Evolutionary conservation across 2,888 invertebrate species (phyloP), one percentile per base, ranked within the genome.

Genomic region (Stenoptilia bipunctidactyla): DNA sequence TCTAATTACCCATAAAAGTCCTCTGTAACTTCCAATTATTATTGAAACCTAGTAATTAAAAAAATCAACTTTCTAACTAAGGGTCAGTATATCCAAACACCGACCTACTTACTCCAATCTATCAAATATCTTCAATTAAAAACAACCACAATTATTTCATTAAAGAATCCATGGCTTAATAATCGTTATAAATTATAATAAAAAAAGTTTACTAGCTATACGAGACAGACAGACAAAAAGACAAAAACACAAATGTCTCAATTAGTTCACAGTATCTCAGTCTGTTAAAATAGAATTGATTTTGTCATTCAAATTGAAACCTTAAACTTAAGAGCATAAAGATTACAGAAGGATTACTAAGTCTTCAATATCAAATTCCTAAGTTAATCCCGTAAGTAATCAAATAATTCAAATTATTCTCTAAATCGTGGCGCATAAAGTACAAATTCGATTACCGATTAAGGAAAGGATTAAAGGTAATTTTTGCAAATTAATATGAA

Each of bases 201-300:
- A 51, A 50, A 51, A 48, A n/a, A n/a, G n/a, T n/a, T n/a, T 50
- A 45, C 48, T 38, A 51, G 49, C 47, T 45, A 45, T 44, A 47
- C 46, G 47, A 30, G 38, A 15, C 45, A 42, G 48, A 56, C 60
- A 56, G 57, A 68, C 67, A 61, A 58, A 64, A 68, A 57, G 52
- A 70, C 65, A 68, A 65, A 66, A 66, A 61, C 55, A 68, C 62
- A 51, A 68, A 82, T 71, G 55, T 61, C 82, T 82, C 82, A 80
- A 82, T 82, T 80, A 82, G 69, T 70, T 70, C 66, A 62, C 67
- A 63, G 67, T 64, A 52, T 49, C 42, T 48, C 51, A 63, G 56
- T 58, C 64, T 64, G 45, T 20, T 20, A 52, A 71, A 73, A 77
- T 77, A 76, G 65, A 70, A 57, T 55, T 35, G 20, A n/a, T 34